Evolutionary conservation across 1,140 invertebrate genomes (phyloP).

Genomic region (Neodiprion virginianus): DNA sequence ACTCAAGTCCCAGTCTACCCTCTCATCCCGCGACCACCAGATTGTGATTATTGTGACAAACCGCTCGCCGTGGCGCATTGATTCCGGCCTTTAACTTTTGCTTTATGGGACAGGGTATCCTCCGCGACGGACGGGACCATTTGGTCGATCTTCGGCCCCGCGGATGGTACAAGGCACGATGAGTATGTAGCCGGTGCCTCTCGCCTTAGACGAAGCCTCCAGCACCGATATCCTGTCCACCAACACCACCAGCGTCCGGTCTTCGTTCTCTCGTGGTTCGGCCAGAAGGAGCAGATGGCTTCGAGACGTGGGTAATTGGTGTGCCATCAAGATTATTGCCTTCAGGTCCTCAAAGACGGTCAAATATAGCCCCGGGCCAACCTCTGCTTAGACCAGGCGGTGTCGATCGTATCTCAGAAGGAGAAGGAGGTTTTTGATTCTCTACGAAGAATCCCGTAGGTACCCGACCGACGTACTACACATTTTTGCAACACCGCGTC

Average conservation of each 20-base stretch:
- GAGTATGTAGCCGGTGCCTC: not conserved
- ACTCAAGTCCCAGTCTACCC: not conserved
- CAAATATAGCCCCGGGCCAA: not conserved
- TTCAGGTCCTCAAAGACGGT: constrained; percentile 7
- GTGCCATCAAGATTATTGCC: constrained; percentile 7
- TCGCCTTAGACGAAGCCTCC: not conserved
- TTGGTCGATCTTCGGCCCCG: too few relatives aligned
- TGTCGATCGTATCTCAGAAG: not conserved
- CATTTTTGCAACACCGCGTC: not conserved
- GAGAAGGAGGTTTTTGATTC: not conserved
- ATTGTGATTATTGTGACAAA: constrained; percentile 7
- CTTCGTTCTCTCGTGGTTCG: not conserved
- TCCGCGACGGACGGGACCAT: not conserved
- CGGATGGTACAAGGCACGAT: too few relatives aligned
- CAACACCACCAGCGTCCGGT: not conserved
- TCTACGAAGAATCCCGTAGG: too few relatives aligned
- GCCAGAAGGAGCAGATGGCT: constrained; percentile 6
- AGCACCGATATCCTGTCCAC: not conserved
- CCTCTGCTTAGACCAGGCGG: not conserved
- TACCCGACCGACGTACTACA: not conserved
- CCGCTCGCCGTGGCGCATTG: not conserved
- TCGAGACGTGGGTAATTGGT: constrained; percentile 5
- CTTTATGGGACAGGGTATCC: not conserved
- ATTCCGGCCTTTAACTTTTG: not conserved
- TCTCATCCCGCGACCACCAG: constrained; percentile 3